phyloP scores from a whole-genome alignment of 2,888 invertebrate genomes.

The Drosophila mimetica region DNA sequence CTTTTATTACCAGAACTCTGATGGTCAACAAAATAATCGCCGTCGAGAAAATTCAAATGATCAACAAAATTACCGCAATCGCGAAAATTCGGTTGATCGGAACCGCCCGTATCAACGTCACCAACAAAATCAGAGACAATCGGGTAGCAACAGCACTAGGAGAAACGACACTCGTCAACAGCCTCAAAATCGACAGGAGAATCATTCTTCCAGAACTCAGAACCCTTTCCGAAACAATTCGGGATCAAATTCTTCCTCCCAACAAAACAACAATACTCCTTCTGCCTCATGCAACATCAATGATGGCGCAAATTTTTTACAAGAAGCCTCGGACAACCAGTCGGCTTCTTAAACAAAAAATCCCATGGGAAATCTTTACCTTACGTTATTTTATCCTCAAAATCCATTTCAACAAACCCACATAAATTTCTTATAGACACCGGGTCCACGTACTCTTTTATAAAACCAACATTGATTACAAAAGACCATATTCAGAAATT shows the following conservation, averaged over 20 bases:
- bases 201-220: not conserved
- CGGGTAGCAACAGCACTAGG: not conserved
- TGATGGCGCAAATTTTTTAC: slow-evolving; percentile 9
- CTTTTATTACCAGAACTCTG: slow-evolving; percentile 5
- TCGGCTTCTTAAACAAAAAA: slow-evolving; percentile 9
- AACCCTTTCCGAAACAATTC: slow-evolving; percentile 2
- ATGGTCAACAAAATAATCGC: not conserved
- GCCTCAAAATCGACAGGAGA: not conserved
- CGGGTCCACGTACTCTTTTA: not conserved
- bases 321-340: slow-evolving; percentile 5
- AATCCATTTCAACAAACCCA: not conserved
- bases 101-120: not conserved
- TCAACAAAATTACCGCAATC: not conserved
- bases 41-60: not conserved
- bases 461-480: not conserved
- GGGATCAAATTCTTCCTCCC: slow-evolving; percentile 2
- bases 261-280: not conserved
- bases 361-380: slow-evolving; percentile 6
- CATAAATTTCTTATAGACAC: slow-evolving; percentile 5
- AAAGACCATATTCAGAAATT: not conserved
- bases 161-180: not conserved
- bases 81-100: not conserved
- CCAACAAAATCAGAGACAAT: not conserved
- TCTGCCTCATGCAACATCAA: slow-evolving; percentile 4
- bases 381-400: not conserved